These are phyloP conservation scores for Heterodera schachtii DNA, from an alignment of 1,140 invertebrate species.

Conservation along the genomic window DNA sequence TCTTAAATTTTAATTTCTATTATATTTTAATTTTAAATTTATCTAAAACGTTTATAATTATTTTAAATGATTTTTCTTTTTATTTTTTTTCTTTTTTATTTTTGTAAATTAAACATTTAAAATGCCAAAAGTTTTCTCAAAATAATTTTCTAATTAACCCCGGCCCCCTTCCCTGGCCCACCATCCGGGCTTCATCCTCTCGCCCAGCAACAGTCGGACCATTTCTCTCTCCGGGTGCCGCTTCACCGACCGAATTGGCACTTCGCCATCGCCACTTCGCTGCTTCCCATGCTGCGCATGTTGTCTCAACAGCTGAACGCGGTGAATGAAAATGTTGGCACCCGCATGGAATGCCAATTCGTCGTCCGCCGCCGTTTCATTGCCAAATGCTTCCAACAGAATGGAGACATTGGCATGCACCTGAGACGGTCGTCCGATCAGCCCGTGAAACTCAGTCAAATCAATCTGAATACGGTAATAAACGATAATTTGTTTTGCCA, in stretches of 20 bases:
- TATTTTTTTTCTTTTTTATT: too few species aligned
- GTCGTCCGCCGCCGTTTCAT: constrained; percentile 48
- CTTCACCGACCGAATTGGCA: constrained; percentile 20
- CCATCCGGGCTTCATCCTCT: constrained; percentile 23
- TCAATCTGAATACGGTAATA: too few species aligned
- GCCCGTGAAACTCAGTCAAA: constrained; percentile 54
- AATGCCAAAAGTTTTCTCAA: too few species aligned
- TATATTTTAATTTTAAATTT: too few species aligned
- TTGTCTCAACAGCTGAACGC: constrained; percentile 40
- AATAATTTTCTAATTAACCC: background rate
- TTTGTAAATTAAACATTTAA: too few species aligned
- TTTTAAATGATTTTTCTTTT: too few species aligned
- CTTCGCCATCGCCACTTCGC: too few species aligned
- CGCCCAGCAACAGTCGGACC: constrained; percentile 21
- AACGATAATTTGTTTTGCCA: too few species aligned
- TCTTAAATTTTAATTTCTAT: too few species aligned
- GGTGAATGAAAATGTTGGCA: constrained; percentile 60
- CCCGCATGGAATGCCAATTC: constrained; percentile 62
- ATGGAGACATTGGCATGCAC: constrained; percentile 60
- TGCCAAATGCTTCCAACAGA: constrained; percentile 61
- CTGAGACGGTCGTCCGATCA: constrained; percentile 36
- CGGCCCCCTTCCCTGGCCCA: background rate
- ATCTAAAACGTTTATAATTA: too few species aligned
- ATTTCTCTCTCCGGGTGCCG: constrained; percentile 26
- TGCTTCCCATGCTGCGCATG: constrained; percentile 14